A percentile compares a stretch with the other conserved stretches of the same genome.
phyloP scores from a whole-genome alignment of 2,888 invertebrate species.

The Cantharis flavilabris region DNA sequence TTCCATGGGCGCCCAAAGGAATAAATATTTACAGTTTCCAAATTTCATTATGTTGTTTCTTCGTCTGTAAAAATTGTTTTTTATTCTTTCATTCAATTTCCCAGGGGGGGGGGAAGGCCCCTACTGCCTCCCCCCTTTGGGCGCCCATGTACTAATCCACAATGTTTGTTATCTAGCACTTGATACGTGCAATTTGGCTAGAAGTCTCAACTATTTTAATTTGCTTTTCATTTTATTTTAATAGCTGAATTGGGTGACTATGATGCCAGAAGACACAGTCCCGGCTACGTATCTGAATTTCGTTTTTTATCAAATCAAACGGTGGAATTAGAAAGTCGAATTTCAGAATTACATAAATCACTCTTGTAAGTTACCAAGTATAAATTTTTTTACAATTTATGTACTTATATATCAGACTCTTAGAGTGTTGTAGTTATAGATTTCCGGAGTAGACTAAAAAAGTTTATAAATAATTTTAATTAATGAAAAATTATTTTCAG shows the following conservation, averaged over 20 bases:
- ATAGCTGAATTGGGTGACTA: slow-evolving; percentile 95
- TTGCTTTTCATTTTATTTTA: slow-evolving; percentile 42
- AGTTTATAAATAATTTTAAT: neutral
- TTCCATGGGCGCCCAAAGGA: too few species aligned
- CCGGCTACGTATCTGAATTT: slow-evolving; percentile 94
- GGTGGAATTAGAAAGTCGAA: slow-evolving; percentile 83
- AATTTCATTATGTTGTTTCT: too few species aligned
- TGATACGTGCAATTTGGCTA: neutral
- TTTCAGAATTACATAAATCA: slow-evolving; percentile 87
- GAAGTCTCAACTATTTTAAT: neutral
- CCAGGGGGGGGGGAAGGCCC: too few species aligned
- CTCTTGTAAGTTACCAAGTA: slow-evolving; percentile 70
- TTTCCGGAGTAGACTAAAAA: neutral
- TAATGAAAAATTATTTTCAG: slow-evolving; percentile 55
- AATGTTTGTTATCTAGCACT: too few species aligned
- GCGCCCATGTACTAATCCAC: too few species aligned
- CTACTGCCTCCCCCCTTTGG: too few species aligned
- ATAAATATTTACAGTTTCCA: too few species aligned
- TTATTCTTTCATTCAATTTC: too few species aligned
- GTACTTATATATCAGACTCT: too few species aligned
- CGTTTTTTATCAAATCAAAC: slow-evolving; percentile 91
- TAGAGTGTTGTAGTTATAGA: too few species aligned
- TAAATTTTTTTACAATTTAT: neutral
- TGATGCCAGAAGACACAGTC: slow-evolving; percentile 83
- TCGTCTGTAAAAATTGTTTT: too few species aligned